Conservation (phyloP, 2,797 vertebrate genomes). For the Parauchenoglanis ngamensis region DNA sequence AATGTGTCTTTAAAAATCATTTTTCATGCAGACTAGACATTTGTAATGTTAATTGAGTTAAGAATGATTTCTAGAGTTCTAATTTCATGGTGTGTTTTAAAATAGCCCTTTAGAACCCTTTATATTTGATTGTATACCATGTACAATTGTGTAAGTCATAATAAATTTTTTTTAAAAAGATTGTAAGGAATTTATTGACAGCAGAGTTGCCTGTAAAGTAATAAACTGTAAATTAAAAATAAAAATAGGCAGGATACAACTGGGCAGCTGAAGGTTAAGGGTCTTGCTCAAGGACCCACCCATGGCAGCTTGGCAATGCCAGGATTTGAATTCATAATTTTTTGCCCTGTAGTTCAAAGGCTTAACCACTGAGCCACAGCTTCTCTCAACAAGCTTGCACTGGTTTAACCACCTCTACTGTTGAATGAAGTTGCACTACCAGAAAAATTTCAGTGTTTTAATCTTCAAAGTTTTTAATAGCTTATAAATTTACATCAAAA, state of each 20-base stretch:
- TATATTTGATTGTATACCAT: neutral
- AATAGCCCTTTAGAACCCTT: neutral
- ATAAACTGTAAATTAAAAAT: neutral
- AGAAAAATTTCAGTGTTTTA: neutral
- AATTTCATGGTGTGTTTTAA: neutral
- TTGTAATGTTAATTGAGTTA: neutral
- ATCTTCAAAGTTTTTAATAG: neutral
- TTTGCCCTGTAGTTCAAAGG: neutral
- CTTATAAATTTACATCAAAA: neutral
- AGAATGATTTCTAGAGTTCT: neutral
- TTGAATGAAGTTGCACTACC: neutral
- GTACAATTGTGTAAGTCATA: neutral
- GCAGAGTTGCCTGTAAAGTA: neutral
- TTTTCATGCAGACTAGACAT: neutral
- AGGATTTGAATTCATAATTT: neutral
- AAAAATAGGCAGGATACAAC: neutral
- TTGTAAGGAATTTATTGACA: too few relatives aligned
- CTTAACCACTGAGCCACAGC: neutral
- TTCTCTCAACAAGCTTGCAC: neutral
- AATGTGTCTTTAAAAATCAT: neutral
- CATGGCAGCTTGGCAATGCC: neutral
- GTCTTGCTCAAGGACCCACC: neutral
- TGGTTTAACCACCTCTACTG: neutral
- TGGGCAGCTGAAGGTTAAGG: neutral
- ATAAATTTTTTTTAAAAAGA: too few relatives aligned